Evolutionary conservation across 2,113 vertebrate genomes (phyloP), one percentile per base, ranked within the genome.

Genomic region (Alosa alosa): DNA sequence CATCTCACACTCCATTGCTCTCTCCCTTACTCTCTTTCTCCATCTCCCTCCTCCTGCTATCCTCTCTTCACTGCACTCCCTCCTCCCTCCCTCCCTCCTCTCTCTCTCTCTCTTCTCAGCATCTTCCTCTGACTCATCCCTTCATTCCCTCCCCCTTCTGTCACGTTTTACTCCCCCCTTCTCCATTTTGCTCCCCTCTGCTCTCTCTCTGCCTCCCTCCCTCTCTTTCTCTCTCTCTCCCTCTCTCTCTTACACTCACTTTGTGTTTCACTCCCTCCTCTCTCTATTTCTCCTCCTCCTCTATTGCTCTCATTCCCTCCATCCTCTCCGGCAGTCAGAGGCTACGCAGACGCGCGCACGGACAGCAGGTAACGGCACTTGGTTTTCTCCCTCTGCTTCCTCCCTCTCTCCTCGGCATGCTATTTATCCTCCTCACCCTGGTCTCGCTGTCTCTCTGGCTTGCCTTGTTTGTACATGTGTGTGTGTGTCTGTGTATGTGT

Each of bases 81-180:
- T n/a, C 39, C 84, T 85, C 68, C 31, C 82, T 84, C 57, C 11
- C 52, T 55, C n/a, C 6, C n/a, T 82, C 22, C n/a, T 15, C n/a
- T 82, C 22, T 11, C 84, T 88, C 91, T 88, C 89, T 87, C 87
- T 87, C 89, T 91, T 91, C 91, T 89, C 90, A 86, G 50, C 85
- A 64, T 93, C 93, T 91, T 91, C 81, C 88, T 91, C 90, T 94
- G 93, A 93, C 89, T 95, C 94, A 94, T 93, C 91, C 89, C 87
- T 78, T 87, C 86, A 83, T 89, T 84, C 92, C 92, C 90, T 91
- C 91, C 93, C 91, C 89, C 91, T 89, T 87, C 90, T 83, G 85
- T 90, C 92, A 90, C 89, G 88, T 87, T 78, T 86, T 68, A 52
- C 87, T 31, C 90, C 86, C 81, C 81, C 85, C 60, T 36, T 55